Evolutionary conservation across 2,113 vertebrate genomes (phyloP), one percentile per base, ranked within the genome.

Genomic region (Brachirus orientalis): DNA sequence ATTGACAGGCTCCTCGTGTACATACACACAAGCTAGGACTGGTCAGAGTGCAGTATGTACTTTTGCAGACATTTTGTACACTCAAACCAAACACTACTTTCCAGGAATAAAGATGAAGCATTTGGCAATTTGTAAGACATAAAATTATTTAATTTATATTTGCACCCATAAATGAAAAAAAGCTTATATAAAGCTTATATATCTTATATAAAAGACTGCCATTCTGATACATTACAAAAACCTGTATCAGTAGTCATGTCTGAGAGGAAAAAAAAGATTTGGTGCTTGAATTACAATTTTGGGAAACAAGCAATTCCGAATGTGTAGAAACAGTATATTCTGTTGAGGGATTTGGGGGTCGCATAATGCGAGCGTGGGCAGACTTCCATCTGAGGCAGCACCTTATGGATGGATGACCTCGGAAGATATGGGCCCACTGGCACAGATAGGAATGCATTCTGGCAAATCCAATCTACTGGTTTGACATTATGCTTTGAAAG

Each of bases 391-490:
- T 52, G 52, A 70, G 72, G 72, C 52, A 28, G 47, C 41, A 53
- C 58, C 63, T 73, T 50, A 70, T 62, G 67, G 77, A 77, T 82
- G 72, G 50, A 76, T 74, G 74, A 58, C 45, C 50, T 12, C 45
- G 70, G 63, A 76, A 51, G 40, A 51, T 58, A 40, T 13, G 55
- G 66, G 69, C 75, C 82, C 69, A 33, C 16, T 62, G 63, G 60
- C 1, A 17, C 9, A 18, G 58, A 74, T 7, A 58, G 16, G 79
- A 74, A 75, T 60, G 46, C 50, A 52, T 47, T 82, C 45, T 61
- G 67, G 63, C 59, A 73, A 77, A 80, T 84, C 71, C 72, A 82
- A 64, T 82, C 54, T 71, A 28, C 54, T 57, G 16, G 63, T 59
- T 36, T 70, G 60, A 72, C 65, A 36, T 71, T 65, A 35, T 67